Conservation (phyloP, 2,797 vertebrate genomes). For the Lepidocolaptes lacrymiger region DNA sequence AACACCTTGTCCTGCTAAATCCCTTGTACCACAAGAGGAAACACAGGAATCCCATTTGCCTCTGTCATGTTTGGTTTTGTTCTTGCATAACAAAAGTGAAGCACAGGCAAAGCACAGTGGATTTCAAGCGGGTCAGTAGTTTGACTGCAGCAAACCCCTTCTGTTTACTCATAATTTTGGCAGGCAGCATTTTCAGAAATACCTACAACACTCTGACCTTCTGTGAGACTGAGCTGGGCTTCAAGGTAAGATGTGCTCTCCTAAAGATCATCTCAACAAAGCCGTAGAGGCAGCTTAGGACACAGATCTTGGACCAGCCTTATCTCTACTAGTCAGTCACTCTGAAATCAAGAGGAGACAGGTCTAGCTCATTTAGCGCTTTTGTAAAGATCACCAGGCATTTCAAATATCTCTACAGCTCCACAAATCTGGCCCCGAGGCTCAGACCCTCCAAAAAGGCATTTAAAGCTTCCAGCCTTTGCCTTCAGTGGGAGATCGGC, state of each 20-base stretch:
- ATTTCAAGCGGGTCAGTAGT: neutral
- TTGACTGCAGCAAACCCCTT: neutral
- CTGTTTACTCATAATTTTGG: neutral
- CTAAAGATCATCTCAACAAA: neutral
- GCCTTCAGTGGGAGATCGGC: conserved; percentile 9
- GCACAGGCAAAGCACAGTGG: neutral
- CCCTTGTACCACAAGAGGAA: neutral
- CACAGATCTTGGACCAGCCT: conserved; percentile 12
- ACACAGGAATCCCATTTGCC: neutral
- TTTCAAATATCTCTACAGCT: conserved; percentile 47
- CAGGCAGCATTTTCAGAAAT: neutral
- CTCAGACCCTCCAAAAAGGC: conserved; percentile 51
- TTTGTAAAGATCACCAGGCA: conserved; percentile 48
- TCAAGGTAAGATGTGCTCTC: neutral
- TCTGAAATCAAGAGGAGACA: conserved; percentile 63
- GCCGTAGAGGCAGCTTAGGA: neutral
- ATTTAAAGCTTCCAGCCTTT: conserved; percentile 36
- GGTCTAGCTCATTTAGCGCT: conserved; percentile 17
- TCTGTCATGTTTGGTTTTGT: neutral
- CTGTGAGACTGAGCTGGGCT: neutral
- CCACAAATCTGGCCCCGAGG: conserved; percentile 38
- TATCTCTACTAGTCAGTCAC: conserved; percentile 35
- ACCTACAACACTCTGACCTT: neutral
- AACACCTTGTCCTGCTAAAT: neutral
- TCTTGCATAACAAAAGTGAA: neutral